Percentiles rank a stretch among this genome's conserved stretches.
These are phyloP conservation scores for Potorous gilbertii DNA, from an alignment of 2,797 vertebrate genomes.

Conservation along the genomic window DNA sequence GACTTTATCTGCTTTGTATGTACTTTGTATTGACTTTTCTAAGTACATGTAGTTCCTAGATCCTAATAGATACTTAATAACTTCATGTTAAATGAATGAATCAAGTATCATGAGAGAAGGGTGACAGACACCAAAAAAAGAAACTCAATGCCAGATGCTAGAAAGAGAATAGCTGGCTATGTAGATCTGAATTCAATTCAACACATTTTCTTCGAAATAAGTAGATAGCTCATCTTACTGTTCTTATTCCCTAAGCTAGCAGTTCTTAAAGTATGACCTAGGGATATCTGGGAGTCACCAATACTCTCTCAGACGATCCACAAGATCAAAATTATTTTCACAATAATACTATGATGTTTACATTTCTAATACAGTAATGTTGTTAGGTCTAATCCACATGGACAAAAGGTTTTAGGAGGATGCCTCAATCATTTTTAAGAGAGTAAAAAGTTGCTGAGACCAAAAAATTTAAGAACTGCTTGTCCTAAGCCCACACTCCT, in stretches of 20 bases:
- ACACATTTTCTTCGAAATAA: neutral
- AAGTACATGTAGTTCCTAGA: neutral
- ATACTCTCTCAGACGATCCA: neutral
- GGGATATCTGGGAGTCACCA: neutral
- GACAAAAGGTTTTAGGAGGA: neutral
- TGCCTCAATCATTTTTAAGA: neutral
- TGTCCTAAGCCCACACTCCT: neutral
- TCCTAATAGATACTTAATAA: neutral
- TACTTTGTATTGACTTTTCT: too few relatives aligned
- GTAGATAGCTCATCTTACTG: neutral
- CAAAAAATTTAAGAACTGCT: neutral
- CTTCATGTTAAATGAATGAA: neutral
- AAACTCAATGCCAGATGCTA: neutral
- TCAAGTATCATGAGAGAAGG: neutral
- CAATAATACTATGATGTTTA: neutral
- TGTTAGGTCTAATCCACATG: neutral
- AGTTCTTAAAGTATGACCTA: neutral
- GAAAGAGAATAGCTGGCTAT: neutral
- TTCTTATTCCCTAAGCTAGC: too few relatives aligned
- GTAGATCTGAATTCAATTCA: neutral
- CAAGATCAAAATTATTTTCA: neutral
- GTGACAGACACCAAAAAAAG: neutral
- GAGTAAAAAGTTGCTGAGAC: neutral
- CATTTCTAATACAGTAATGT: neutral
- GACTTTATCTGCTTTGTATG: too few relatives aligned